These are phyloP conservation scores for Bombus difficillimus DNA, from an alignment of 1,140 invertebrate genomes.

Conservation along the genomic window DNA sequence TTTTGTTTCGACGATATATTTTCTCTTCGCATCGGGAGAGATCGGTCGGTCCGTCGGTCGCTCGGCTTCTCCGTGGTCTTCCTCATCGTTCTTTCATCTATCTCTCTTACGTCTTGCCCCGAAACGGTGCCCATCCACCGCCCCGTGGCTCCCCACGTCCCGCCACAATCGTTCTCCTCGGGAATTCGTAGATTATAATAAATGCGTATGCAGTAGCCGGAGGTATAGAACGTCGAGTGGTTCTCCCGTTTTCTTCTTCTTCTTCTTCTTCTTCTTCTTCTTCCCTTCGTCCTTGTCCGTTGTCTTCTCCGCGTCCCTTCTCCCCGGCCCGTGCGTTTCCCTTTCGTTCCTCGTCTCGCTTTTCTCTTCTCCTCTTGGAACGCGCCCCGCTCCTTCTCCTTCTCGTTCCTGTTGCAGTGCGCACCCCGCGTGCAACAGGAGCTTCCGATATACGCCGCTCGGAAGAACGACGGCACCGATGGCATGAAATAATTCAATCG, in stretches of 20 bases:
- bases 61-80: constrained; percentile 22
- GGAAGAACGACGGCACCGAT: constrained; percentile 49
- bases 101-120: constrained; percentile 33
- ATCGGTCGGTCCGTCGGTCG: constrained; percentile 47
- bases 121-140: constrained; percentile 24
- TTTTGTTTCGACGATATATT: constrained; percentile 77
- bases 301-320: constrained; percentile 32
- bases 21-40: constrained; percentile 69
- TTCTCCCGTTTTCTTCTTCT: constrained; percentile 32
- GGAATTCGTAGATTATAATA: constrained; percentile 76
- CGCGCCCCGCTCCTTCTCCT: no score
- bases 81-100: constrained; percentile 29
- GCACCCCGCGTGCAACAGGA: constrained; percentile 21
- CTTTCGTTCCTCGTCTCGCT: neutral
- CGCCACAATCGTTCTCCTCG: constrained; percentile 66
- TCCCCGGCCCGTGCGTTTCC: constrained; percentile 2
- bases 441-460: constrained; percentile 56
- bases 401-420: neutral
- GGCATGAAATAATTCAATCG: constrained; percentile 71
- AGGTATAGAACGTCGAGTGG: constrained; percentile 63
- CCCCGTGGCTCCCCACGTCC: neutral
- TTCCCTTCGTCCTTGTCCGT: constrained; percentile 54
- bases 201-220: constrained; percentile 77
- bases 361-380: neutral
- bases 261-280: constrained; percentile 17